These are phyloP conservation scores for Pygmarrhopalites habei DNA, from an alignment of 1,140 invertebrate genomes.

Conservation along the genomic window DNA sequence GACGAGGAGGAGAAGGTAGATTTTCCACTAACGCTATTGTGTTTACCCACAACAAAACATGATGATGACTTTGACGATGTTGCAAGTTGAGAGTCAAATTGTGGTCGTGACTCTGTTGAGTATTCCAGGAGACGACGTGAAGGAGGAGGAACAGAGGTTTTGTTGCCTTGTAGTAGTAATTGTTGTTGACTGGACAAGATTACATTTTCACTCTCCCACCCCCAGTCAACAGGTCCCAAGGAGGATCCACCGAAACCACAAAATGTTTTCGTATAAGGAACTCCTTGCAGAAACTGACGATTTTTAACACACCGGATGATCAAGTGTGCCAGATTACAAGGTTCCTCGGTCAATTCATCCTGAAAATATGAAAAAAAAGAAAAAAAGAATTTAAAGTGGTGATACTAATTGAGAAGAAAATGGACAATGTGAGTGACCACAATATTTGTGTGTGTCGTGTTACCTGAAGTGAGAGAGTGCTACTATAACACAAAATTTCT, in stretches of 20 bases:
- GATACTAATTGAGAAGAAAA: too few species aligned
- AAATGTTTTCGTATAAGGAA: slow-evolving; percentile 54
- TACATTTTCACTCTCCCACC: slow-evolving; percentile 38
- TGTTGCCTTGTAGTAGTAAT: neutral
- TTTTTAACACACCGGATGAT: slow-evolving; percentile 77
- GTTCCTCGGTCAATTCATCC: slow-evolving; percentile 55
- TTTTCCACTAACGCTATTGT: too few species aligned
- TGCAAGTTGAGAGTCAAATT: neutral
- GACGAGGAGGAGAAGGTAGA: too few species aligned
- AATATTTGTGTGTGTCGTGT: too few species aligned
- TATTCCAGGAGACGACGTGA: too few species aligned
- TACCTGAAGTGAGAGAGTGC: slow-evolving; percentile 71
- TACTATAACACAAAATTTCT: slow-evolving; percentile 81
- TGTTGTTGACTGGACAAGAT: too few species aligned
- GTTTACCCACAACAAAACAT: too few species aligned
- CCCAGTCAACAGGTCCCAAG: slow-evolving; percentile 42
- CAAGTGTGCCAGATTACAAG: slow-evolving; percentile 72
- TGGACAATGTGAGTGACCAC: too few species aligned
- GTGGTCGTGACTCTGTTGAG: too few species aligned
- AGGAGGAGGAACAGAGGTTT: too few species aligned
- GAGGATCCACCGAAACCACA: slow-evolving; percentile 46
- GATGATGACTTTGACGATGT: too few species aligned
- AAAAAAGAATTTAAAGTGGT: neutral
- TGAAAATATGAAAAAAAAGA: neutral
- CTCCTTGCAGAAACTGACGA: slow-evolving; percentile 62